A percentile compares a stretch with the other conserved stretches of the same genome.
Conservation (phyloP, 2,888 invertebrate species). For the Tuta absoluta region DNA sequence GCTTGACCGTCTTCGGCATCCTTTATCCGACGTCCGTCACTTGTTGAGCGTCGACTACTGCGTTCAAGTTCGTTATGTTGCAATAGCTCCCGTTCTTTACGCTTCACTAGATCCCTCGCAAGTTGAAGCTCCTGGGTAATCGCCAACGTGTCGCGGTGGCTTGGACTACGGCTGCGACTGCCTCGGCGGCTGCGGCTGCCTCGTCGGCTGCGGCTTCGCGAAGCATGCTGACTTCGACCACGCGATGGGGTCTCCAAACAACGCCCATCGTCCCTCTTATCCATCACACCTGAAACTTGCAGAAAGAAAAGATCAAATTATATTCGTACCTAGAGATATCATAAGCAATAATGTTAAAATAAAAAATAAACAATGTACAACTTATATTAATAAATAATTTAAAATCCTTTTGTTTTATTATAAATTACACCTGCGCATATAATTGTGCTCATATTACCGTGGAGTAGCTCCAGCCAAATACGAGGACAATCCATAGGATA, state of each 20-base stretch:
- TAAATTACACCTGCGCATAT: too few relatives aligned
- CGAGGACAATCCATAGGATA: too few relatives aligned
- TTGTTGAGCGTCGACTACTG: not conserved
- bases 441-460: too few relatives aligned
- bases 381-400: too few relatives aligned
- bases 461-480: too few relatives aligned
- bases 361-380: too few relatives aligned
- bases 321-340: too few relatives aligned
- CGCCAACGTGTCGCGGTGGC: not conserved
- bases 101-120: not conserved
- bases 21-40: not conserved
- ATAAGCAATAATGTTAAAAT: too few relatives aligned
- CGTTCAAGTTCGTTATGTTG: not conserved
- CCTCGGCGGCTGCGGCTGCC: too few relatives aligned
- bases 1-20: not conserved
- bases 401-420: too few relatives aligned
- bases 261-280: not conserved
- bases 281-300: not conserved
- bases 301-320: too few relatives aligned
- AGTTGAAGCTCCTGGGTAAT: conserved; percentile 4
- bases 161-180: conserved; percentile 4
- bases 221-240: too few relatives aligned
- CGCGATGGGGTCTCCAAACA: not conserved
- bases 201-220: not conserved
- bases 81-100: not conserved